A percentile compares a stretch with the other conserved stretches of the same genome.
These are phyloP conservation scores for Scaptomyza polygonia DNA, from an alignment of 2,888 invertebrate species.

Conservation along the genomic window DNA sequence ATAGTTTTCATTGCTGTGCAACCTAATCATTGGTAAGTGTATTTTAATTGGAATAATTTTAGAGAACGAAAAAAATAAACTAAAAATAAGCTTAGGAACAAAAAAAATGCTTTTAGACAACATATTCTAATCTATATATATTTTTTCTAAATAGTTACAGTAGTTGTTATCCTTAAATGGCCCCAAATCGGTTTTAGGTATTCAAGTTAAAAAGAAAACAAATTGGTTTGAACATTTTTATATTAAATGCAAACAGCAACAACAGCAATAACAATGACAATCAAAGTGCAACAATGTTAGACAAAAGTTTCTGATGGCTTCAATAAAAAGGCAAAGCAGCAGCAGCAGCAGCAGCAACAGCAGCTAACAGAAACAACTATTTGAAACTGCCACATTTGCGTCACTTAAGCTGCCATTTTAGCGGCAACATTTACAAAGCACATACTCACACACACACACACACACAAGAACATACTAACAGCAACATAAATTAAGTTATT, in stretches of 20 bases:
- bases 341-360: constrained; percentile 14
- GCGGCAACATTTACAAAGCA: constrained; percentile 38
- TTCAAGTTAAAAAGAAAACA: constrained; percentile 32
- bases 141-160: background rate
- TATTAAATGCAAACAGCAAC: constrained; percentile 41
- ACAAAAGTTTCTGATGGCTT: constrained; percentile 58
- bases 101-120: background rate
- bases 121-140: background rate
- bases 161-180: constrained; percentile 10
- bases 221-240: constrained; percentile 53
- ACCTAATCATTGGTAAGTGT: too few relatives aligned
- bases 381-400: constrained; percentile 68
- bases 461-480: constrained; percentile 12
- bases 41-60: too few relatives aligned
- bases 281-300: constrained; percentile 63
- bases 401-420: constrained; percentile 73
- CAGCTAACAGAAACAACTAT: constrained; percentile 23
- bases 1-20: too few relatives aligned
- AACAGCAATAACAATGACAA: constrained; percentile 44
- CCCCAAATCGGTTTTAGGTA: constrained; percentile 18
- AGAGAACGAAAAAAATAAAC: too few relatives aligned
- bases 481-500: constrained; percentile 74
- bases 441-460: constrained; percentile 19
- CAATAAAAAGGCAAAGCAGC: constrained; percentile 32
- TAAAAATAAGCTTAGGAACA: too few relatives aligned